Conservation (phyloP, 1,140 invertebrate genomes). For the Diuraphis noxia region DNA sequence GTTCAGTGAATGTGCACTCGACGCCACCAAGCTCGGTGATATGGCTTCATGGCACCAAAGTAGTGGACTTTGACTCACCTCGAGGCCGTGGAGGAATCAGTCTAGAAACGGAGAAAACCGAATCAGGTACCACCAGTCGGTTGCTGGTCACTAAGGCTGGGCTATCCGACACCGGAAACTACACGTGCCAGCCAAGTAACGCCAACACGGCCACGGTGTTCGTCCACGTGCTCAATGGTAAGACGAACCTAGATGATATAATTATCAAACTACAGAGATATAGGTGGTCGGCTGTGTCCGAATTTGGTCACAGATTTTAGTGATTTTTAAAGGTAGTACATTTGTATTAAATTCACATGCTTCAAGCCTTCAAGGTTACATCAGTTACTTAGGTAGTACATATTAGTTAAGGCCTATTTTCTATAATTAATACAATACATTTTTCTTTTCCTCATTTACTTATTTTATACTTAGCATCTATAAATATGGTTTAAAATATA, state of each 20-base stretch:
- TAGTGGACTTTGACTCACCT: conserved; percentile 84
- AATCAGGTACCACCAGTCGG: conserved; percentile 83
- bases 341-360: too few relatives aligned
- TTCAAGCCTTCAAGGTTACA: too few relatives aligned
- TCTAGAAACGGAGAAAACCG: conserved; percentile 88
- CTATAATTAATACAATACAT: background rate
- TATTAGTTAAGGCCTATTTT: background rate
- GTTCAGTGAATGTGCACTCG: conserved; percentile 84
- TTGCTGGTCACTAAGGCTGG: conserved; percentile 84
- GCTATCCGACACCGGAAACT: conserved; percentile 84
- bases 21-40: conserved; percentile 76
- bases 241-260: conserved; percentile 58
- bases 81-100: conserved; percentile 76
- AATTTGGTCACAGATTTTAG: background rate
- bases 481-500: background rate
- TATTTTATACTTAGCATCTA: background rate
- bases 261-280: background rate
- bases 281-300: accelerated
- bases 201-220: conserved; percentile 83
- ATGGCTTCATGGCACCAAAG: conserved; percentile 79
- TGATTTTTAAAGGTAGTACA: background rate
- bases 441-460: background rate
- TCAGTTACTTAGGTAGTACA: background rate
- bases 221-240: conserved; percentile 89
- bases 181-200: conserved; percentile 84